Percentiles rank a stretch among this genome's conserved stretches.
Evolutionary conservation across 2,888 invertebrate genomes (phyloP).

Genomic region (Argynnis bischoffii): DNA sequence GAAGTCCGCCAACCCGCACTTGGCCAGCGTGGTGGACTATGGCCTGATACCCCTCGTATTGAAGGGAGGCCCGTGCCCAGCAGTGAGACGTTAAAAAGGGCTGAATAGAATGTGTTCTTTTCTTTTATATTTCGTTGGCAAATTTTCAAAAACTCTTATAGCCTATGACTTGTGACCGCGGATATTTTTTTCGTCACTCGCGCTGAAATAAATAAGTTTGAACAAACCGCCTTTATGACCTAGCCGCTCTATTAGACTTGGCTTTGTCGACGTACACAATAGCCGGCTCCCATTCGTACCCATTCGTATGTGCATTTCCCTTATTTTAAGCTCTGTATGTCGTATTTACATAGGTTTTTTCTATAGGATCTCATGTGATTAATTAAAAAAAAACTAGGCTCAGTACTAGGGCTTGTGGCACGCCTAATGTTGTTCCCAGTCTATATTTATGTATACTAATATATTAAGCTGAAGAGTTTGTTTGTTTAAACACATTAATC

Average conservation of each 20-base stretch:
- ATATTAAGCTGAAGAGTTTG: too few relatives aligned
- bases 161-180: not conserved
- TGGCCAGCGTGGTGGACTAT: too few relatives aligned
- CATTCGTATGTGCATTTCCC: constrained; percentile 22
- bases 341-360: constrained; percentile 13
- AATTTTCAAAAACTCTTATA: too few relatives aligned
- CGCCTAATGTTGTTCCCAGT: constrained; percentile 3
- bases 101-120: too few relatives aligned
- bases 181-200: constrained; percentile 22
- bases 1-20: too few relatives aligned
- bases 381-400: constrained; percentile 14
- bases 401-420: constrained; percentile 8
- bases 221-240: constrained; percentile 31
- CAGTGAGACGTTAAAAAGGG: too few relatives aligned
- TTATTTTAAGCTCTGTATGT: constrained; percentile 7
- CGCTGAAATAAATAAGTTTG: constrained; percentile 33
- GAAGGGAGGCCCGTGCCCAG: too few relatives aligned
- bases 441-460: too few relatives aligned
- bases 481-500: too few relatives aligned
- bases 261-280: constrained; percentile 24
- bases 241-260: constrained; percentile 28
- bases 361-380: constrained; percentile 14
- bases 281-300: constrained; percentile 14
- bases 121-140: too few relatives aligned
- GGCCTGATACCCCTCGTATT: too few relatives aligned